Percentiles rank a stretch among this genome's conserved stretches.
phyloP scores from a whole-genome alignment of 2,888 invertebrate species.

The Luperina nickerlii region DNA sequence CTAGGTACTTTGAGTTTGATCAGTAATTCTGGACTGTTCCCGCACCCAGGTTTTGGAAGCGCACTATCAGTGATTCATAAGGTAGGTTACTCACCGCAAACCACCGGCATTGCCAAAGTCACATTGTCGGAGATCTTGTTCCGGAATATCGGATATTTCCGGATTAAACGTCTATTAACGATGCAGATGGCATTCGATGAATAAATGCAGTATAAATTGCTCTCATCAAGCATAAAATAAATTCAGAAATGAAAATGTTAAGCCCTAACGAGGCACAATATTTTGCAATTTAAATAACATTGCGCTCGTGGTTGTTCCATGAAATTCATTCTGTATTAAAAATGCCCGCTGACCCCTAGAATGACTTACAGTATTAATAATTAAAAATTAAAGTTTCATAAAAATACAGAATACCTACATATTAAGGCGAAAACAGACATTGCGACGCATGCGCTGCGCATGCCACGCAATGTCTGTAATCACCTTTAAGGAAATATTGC shows the following conservation, averaged over 20 bases:
- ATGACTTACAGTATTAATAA: conserved; percentile 45
- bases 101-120: conserved; percentile 6
- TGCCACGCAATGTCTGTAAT: too few relatives aligned
- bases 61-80: conserved; percentile 18
- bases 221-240: conserved; percentile 1
- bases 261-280: conserved; percentile 26
- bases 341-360: conserved; percentile 57
- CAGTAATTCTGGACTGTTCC: conserved; percentile 7
- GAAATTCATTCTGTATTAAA: not conserved
- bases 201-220: conserved; percentile 15
- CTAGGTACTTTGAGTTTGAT: not conserved
- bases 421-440: too few relatives aligned
- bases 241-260: conserved; percentile 30
- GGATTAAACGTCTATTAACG: conserved; percentile 2
- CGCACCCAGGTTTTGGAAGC: not conserved
- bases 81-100: conserved; percentile 24
- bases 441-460: too few relatives aligned
- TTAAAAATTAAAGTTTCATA: conserved; percentile 43
- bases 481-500: not conserved
- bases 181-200: conserved; percentile 3
- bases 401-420: conserved; percentile 50
- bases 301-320: not conserved
- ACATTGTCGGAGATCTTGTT: not conserved
- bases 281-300: conserved; percentile 28
- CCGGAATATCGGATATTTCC: not conserved